Evolutionary conservation across 2,888 invertebrate species (phyloP).

Genomic region (Lymantria dispar): DNA sequence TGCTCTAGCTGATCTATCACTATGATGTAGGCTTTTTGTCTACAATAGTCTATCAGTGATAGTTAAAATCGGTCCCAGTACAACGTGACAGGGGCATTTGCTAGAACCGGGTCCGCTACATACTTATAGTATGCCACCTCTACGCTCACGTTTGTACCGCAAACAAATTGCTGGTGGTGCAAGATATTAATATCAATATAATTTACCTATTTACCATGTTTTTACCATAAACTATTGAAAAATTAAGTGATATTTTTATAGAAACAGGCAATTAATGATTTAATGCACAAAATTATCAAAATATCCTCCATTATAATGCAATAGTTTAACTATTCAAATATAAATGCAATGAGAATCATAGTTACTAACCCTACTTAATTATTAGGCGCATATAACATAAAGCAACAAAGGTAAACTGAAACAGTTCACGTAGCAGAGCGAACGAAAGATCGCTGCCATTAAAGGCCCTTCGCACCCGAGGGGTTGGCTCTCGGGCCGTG

Average conservation of each 20-base stretch:
- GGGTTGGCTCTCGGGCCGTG: slow-evolving; percentile 51
- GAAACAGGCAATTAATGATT: background rate
- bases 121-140: too few relatives aligned
- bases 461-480: slow-evolving; percentile 46
- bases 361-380: slow-evolving; percentile 25
- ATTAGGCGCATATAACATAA: slow-evolving; percentile 28
- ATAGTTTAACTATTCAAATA: slow-evolving; percentile 1
- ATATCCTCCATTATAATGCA: background rate
- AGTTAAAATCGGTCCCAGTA: too few relatives aligned
- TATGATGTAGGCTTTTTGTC: too few relatives aligned
- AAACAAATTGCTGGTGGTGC: background rate
- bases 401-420: slow-evolving; percentile 43
- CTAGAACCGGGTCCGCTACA: too few relatives aligned
- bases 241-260: background rate
- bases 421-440: slow-evolving; percentile 27
- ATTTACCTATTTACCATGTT: background rate
- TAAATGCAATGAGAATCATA: slow-evolving; percentile 26
- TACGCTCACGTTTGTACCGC: background rate
- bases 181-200: background rate
- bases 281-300: too few relatives aligned
- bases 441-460: slow-evolving; percentile 49
- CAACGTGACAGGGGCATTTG: too few relatives aligned
- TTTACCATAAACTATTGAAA: background rate
- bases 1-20: too few relatives aligned
- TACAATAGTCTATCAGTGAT: too few relatives aligned